phyloP scores from a whole-genome alignment of 2,797 vertebrate genomes.

The Okamejei kenojei region DNA sequence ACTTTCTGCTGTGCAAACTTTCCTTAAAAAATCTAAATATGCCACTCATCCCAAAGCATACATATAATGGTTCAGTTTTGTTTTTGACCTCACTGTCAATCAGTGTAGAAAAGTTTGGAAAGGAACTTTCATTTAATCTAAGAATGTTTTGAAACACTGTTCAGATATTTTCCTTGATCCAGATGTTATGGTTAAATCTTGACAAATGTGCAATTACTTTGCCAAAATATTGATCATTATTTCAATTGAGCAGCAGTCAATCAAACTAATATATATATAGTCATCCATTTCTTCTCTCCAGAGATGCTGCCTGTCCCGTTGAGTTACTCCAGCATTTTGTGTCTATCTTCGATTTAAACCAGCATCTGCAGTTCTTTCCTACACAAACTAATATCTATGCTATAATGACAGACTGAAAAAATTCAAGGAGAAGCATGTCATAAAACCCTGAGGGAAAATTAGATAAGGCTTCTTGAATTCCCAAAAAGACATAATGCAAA shows the following conservation, averaged over 20 bases:
- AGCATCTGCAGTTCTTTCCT: no score
- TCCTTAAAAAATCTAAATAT: background rate
- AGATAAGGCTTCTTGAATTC: no score
- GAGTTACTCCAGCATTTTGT: no score
- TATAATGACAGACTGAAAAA: background rate
- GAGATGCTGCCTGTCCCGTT: no score
- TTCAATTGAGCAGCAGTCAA: background rate
- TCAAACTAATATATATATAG: background rate
- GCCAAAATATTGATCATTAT: background rate
- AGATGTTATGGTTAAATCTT: background rate
- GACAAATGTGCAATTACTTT: background rate
- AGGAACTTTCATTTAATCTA: background rate
- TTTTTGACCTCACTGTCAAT: background rate
- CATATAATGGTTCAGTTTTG: background rate
- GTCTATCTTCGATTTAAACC: no score
- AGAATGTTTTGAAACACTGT: background rate
- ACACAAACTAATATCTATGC: background rate
- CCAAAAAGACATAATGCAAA: background rate
- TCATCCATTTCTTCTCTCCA: no score
- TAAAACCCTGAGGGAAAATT: background rate
- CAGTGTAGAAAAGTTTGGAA: background rate
- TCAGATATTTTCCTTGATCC: background rate
- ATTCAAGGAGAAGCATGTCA: background rate
- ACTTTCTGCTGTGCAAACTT: background rate
- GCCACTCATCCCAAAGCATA: background rate